Evolutionary conservation across 2,113 vertebrate species (phyloP).

Genomic region (Pygathrix nemaeus): DNA sequence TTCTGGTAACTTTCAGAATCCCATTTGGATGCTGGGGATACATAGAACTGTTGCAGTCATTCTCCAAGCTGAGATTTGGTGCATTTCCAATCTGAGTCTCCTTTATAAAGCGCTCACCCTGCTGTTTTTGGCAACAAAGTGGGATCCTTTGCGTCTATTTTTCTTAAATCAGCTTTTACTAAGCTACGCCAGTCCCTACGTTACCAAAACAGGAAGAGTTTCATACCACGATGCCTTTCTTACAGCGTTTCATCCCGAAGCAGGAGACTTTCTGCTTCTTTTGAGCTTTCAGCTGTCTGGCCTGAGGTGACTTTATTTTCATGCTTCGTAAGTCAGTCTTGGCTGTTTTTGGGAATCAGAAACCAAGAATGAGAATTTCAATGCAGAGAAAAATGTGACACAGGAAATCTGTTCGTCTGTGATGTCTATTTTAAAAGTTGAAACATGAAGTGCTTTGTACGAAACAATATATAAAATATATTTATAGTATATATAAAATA

Average conservation of each 20-base stretch:
- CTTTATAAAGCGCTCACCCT: fast-evolving
- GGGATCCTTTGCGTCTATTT: not conserved
- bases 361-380: not conserved
- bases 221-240: fast-evolving
- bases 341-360: not conserved
- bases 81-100: too few species aligned
- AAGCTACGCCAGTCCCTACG: not conserved
- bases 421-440: not conserved
- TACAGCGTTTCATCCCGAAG: not conserved
- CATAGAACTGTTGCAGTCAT: fast-evolving
- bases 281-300: not conserved
- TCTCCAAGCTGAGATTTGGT: too few species aligned
- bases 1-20: not conserved
- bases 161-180: not conserved
- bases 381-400: fast-evolving
- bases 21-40: not conserved
- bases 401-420: not conserved
- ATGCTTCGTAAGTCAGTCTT: not conserved
- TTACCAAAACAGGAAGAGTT: not conserved
- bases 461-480: not conserved
- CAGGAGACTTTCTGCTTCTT: fast-evolving
- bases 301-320: not conserved
- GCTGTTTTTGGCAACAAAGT: not conserved
- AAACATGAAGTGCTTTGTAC: not conserved
- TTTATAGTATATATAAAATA: too few species aligned